Conservation (phyloP, 2,888 invertebrate genomes). For the Drosophila recens region DNA sequence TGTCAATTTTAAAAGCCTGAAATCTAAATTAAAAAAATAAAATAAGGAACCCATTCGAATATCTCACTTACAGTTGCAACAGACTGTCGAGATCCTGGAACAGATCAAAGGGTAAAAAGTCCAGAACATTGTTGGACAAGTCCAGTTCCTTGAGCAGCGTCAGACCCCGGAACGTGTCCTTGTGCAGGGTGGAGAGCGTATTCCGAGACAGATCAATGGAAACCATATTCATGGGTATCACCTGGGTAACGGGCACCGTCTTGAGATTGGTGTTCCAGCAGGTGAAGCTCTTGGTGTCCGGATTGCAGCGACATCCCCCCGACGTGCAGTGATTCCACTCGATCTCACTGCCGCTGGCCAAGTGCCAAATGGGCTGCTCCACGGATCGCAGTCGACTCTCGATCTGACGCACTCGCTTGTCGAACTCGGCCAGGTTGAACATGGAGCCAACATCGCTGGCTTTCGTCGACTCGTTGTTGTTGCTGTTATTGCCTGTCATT, state of each 20-base stretch:
- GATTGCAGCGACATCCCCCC: constrained; percentile 88
- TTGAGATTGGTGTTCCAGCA: constrained; percentile 88
- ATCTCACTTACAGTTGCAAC: constrained; percentile 87
- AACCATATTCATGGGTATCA: constrained; percentile 88
- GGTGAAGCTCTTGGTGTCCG: constrained; percentile 88
- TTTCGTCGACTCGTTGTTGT: constrained; percentile 13
- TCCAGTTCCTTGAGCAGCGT: constrained; percentile 87
- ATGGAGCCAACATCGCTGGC: constrained; percentile 39
- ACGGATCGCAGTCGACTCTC: constrained; percentile 88
- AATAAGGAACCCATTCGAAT: too few species aligned
- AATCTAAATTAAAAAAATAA: too few species aligned
- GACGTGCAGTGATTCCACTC: constrained; percentile 88
- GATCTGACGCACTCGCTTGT: constrained; percentile 85
- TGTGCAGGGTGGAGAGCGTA: constrained; percentile 88
- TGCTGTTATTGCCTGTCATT: neutral
- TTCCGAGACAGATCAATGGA: constrained; percentile 89
- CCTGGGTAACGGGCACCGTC: constrained; percentile 87
- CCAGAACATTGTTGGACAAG: constrained; percentile 89
- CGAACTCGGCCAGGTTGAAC: constrained; percentile 69
- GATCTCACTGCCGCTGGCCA: constrained; percentile 85
- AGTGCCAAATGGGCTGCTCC: constrained; percentile 89
- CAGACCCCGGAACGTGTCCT: constrained; percentile 88
- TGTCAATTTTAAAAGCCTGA: too few species aligned
- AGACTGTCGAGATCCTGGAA: constrained; percentile 88
- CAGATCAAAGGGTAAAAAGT: constrained; percentile 87